phyloP scores from a whole-genome alignment of 1,140 invertebrate species.

The Polypedilum vanderplanki region DNA sequence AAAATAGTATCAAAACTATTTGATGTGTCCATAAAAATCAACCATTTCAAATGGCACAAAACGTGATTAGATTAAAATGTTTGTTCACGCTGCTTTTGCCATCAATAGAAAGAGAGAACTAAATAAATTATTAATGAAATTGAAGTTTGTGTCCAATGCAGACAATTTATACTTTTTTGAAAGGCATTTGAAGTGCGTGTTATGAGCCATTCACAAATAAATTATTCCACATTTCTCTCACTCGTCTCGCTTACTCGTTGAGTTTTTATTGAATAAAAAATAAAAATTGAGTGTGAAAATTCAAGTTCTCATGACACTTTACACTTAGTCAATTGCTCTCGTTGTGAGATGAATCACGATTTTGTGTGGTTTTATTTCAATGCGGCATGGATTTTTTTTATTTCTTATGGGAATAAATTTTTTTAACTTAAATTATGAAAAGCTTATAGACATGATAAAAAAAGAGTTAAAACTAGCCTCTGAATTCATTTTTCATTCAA shows the following conservation, averaged over 20 bases:
- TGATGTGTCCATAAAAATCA: neutral
- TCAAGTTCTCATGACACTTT: constrained; percentile 17
- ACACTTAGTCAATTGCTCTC: neutral
- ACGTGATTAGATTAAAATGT: constrained; percentile 14
- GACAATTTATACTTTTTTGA: neutral
- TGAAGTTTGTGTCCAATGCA: neutral
- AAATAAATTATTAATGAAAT: constrained; percentile 23
- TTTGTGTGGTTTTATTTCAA: neutral
- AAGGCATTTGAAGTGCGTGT: constrained; percentile 24
- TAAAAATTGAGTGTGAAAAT: constrained; percentile 23
- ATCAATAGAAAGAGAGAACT: neutral
- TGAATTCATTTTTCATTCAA: no score
- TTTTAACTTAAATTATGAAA: no score
- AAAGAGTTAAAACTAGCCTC: no score
- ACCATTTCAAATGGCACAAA: constrained; percentile 21
- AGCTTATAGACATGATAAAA: no score
- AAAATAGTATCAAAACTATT: neutral
- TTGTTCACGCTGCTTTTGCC: neutral
- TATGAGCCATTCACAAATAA: neutral
- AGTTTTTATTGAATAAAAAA: neutral
- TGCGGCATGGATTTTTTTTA: neutral
- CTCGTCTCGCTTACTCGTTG: neutral
- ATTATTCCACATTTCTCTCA: neutral
- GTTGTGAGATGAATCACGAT: constrained; percentile 22
- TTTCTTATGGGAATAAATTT: constrained; percentile 8